A percentile compares a stretch with the other conserved stretches of the same genome.
phyloP scores from a whole-genome alignment of 2,888 invertebrate species.

The Metalampra italica region DNA sequence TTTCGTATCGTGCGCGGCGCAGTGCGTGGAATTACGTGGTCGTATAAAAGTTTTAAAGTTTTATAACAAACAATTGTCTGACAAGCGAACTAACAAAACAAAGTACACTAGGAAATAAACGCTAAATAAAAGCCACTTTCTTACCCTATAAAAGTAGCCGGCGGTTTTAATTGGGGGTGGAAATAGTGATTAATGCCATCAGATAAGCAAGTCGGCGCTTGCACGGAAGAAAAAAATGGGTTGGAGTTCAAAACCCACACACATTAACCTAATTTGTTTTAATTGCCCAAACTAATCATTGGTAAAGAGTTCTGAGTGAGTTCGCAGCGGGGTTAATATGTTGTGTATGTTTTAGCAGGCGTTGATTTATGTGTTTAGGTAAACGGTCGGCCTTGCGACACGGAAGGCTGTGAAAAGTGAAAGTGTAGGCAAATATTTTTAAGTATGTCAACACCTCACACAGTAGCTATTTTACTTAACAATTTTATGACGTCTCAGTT shows the following conservation, averaged over 20 bases:
- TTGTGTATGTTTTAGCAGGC: conserved; percentile 42
- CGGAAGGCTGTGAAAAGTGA: conserved; percentile 34
- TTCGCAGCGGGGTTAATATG: conserved; percentile 37
- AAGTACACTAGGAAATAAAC: conserved; percentile 55
- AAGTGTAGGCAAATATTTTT: conserved; percentile 32
- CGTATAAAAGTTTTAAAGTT: conserved; percentile 40
- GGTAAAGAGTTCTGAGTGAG: conserved; percentile 56
- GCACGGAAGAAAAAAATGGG: conserved; percentile 58
- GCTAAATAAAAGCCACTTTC: conserved; percentile 46
- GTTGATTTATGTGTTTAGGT: conserved; percentile 52
- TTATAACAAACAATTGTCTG: conserved; percentile 56
- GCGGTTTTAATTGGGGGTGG: conserved; percentile 74
- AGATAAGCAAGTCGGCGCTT: conserved; percentile 59
- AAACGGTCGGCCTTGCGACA: conserved; percentile 45
- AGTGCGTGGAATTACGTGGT: conserved; percentile 20
- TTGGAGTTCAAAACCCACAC: conserved; percentile 60
- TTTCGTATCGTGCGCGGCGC: neutral
- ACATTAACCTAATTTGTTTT: conserved; percentile 77
- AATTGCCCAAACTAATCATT: conserved; percentile 74
- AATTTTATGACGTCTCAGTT: conserved; percentile 29
- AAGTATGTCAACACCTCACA: conserved; percentile 47
- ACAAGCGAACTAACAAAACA: conserved; percentile 47
- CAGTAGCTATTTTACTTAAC: conserved; percentile 28
- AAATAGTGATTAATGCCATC: conserved; percentile 75
- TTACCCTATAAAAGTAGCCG: conserved; percentile 36